These are phyloP conservation scores for Xiphorhynchus erythropygius DNA, from an alignment of 2,797 vertebrate genomes.

Conservation along the genomic window DNA sequence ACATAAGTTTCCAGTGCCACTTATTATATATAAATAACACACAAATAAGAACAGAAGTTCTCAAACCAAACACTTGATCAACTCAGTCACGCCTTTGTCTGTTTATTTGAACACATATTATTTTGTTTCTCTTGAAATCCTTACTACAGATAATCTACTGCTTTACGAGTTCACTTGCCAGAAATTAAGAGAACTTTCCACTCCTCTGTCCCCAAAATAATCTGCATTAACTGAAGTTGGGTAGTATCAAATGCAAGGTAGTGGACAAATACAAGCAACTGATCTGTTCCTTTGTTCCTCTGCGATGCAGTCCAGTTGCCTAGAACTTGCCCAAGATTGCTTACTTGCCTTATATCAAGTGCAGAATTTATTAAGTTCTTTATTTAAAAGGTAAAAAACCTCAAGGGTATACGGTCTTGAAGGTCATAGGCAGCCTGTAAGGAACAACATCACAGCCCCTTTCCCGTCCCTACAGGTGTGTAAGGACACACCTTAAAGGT, in stretches of 20 bases:
- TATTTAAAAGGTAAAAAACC: neutral
- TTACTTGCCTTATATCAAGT: neutral
- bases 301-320: neutral
- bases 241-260: neutral
- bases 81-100: conserved; percentile 42
- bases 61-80: conserved; percentile 61
- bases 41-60: conserved; percentile 47
- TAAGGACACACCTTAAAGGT: too few relatives aligned
- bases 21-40: conserved; percentile 56
- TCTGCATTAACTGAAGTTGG: neutral
- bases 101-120: neutral
- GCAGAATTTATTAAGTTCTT: neutral
- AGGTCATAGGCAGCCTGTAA: neutral
- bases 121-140: neutral
- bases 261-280: neutral
- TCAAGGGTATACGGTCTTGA: neutral
- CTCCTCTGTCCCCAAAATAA: neutral
- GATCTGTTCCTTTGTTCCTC: neutral
- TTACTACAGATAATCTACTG: neutral
- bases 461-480: neutral
- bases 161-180: neutral
- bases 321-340: neutral
- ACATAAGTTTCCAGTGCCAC: conserved; percentile 50
- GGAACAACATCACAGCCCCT: neutral
- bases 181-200: neutral